A percentile compares a stretch with the other conserved stretches of the same genome.
Evolutionary conservation across 2,888 invertebrate genomes (phyloP).

Genomic region (Cetonia aurata): DNA sequence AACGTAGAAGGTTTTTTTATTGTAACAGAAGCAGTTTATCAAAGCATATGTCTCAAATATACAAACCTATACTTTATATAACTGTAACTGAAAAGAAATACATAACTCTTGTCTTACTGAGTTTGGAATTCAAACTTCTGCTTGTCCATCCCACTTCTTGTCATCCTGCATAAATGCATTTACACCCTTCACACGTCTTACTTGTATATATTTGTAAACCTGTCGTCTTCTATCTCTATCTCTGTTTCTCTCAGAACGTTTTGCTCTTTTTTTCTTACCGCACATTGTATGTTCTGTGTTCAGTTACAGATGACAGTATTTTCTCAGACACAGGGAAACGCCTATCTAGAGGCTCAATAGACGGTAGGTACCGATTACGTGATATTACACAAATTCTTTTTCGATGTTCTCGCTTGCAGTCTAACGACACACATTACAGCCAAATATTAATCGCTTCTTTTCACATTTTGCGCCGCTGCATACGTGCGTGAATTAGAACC

Average conservation of each 20-base stretch:
- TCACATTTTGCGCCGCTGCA: neutral
- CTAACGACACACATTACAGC: neutral
- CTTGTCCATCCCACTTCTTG: too few relatives aligned
- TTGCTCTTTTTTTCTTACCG: conserved; percentile 33
- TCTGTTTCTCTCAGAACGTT: conserved; percentile 11
- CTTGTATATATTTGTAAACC: too few relatives aligned
- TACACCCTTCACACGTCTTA: too few relatives aligned
- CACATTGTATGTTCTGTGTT: conserved; percentile 54
- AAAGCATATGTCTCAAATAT: too few relatives aligned
- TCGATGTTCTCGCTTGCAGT: conserved; percentile 5
- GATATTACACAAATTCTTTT: conserved; percentile 4
- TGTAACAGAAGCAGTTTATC: too few relatives aligned
- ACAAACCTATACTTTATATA: too few relatives aligned
- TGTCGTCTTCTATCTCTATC: neutral
- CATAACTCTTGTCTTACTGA: too few relatives aligned
- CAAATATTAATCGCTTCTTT: neutral
- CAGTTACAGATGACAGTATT: conserved; percentile 68
- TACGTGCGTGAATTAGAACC: conserved; percentile 8
- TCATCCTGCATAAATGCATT: too few relatives aligned
- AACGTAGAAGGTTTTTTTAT: too few relatives aligned
- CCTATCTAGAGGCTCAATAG: conserved; percentile 66
- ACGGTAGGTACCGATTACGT: conserved; percentile 62
- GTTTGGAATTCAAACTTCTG: too few relatives aligned
- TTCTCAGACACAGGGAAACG: conserved; percentile 66
- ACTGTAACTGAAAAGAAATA: too few relatives aligned